Evolutionary conservation across 2,113 vertebrate genomes (phyloP), one percentile per base, ranked within the genome.

Genomic region (Sciurus niger): DNA sequence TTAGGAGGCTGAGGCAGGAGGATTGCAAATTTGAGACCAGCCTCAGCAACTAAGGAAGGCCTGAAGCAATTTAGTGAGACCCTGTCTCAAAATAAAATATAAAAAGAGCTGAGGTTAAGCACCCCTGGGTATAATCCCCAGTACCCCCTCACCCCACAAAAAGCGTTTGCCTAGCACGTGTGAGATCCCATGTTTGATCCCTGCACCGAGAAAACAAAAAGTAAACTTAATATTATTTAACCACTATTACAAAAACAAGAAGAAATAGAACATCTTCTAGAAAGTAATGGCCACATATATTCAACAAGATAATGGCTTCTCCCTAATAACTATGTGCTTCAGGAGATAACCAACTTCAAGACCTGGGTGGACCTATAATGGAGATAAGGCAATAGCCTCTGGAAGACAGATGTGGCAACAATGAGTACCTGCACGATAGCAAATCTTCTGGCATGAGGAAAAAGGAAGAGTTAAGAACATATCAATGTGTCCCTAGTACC

Each of bases 251-350:
- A 73, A 73, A 34, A 46, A 77, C 67, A 73, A 73, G 18, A 46
- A 40, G 67, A 32, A 60, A 18, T 4, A 55, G 55, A 55, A 65
- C 11, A 77, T 85, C 20, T 77, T 78, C 28, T 68, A n/a, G 72
- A 93, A 85, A 46, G 73, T 55, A 55, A 85, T 17, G n/a, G 58
- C 37, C 13, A 93, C 82, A 85, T 67, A 18, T 55, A 85, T 68
- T 85, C 82, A 86, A 53, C 18, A 93, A 43, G 32, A 87, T 79
- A 87, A 93, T 87, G 74, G 32, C 51, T 93, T 28, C 51, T 60
- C 11, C 92, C 60, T 78, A 58, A 68, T 46, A 93, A 78, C 60
- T 46, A 68, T 51, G 22, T 77, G 43, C 25, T 80, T 88, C 30
- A 53, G n/a, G 4, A 53, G 53, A 92, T 16, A 53, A 40, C n/a